Evolutionary conservation across 2,113 vertebrate genomes (phyloP).

Genomic region (Camelus dromedarius): DNA sequence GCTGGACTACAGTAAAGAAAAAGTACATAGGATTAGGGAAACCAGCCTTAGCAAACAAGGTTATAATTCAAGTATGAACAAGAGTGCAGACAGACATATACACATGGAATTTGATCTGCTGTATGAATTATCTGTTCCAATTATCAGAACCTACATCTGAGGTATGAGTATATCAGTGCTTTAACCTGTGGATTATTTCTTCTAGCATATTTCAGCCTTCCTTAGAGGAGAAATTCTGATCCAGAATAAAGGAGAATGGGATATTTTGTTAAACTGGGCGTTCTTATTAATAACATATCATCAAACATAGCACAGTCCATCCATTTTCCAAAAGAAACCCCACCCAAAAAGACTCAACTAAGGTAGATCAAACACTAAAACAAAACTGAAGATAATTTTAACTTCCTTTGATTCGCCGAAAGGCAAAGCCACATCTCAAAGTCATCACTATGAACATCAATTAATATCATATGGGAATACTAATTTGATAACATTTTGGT

Average conservation of each 20-base stretch:
- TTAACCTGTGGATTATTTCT: neutral
- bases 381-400: slow-evolving; percentile 16
- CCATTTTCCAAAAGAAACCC: neutral
- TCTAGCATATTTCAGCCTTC: neutral
- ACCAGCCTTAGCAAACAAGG: neutral
- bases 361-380: neutral
- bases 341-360: neutral
- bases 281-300: slow-evolving; percentile 32
- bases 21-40: slow-evolving; percentile 48
- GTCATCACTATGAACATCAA: neutral
- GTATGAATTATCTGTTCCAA: neutral
- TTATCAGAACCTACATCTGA: neutral
- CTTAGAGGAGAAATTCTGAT: neutral
- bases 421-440: slow-evolving; percentile 29
- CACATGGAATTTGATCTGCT: slow-evolving; percentile 13
- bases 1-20: slow-evolving; percentile 88
- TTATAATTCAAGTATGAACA: neutral
- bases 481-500: neutral
- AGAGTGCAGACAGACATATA: slow-evolving; percentile 3
- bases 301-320: neutral
- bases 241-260: slow-evolving; percentile 5
- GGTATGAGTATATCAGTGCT: neutral
- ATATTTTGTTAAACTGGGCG: neutral
- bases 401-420: slow-evolving; percentile 6
- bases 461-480: slow-evolving; percentile 3